A percentile compares a stretch with the other conserved stretches of the same genome.
These are phyloP conservation scores for Odobenus rosmarus DNA, from an alignment of 2,113 vertebrate genomes.

Conservation along the genomic window DNA sequence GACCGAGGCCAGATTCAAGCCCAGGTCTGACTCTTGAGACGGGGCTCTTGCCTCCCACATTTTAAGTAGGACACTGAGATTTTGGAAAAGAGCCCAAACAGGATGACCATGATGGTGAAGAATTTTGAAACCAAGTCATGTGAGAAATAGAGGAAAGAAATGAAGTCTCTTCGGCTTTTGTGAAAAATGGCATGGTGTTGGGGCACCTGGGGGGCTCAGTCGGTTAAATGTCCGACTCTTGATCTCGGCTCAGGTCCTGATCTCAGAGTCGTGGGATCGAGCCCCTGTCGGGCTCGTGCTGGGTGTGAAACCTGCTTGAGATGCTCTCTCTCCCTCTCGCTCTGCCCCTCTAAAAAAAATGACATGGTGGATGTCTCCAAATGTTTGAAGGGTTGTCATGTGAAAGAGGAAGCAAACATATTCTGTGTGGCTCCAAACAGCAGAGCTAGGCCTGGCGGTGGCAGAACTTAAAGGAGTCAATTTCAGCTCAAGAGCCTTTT, in stretches of 20 bases:
- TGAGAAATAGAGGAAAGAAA: constrained; percentile 2
- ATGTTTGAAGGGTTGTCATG: constrained; percentile 65
- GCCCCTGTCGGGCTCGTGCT: neutral
- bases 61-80: neutral
- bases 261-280: neutral
- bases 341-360: neutral
- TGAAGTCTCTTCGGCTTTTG: neutral
- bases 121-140: constrained; percentile 33
- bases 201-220: neutral
- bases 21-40: neutral
- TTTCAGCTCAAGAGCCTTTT: constrained; percentile 11
- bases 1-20: neutral
- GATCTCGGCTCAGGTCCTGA: neutral
- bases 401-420: constrained; percentile 72
- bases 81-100: constrained; percentile 8
- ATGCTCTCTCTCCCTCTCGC: neutral
- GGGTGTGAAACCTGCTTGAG: neutral
- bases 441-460: neutral
- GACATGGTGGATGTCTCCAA: constrained; percentile 36
- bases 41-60: neutral
- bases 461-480: neutral
- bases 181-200: neutral
- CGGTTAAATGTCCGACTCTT: neutral
- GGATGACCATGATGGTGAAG: neutral
- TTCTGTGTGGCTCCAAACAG: neutral